Evolutionary conservation across 2,113 vertebrate genomes (phyloP), one percentile per base, ranked within the genome.

Genomic region (Bostrychus sinensis): DNA sequence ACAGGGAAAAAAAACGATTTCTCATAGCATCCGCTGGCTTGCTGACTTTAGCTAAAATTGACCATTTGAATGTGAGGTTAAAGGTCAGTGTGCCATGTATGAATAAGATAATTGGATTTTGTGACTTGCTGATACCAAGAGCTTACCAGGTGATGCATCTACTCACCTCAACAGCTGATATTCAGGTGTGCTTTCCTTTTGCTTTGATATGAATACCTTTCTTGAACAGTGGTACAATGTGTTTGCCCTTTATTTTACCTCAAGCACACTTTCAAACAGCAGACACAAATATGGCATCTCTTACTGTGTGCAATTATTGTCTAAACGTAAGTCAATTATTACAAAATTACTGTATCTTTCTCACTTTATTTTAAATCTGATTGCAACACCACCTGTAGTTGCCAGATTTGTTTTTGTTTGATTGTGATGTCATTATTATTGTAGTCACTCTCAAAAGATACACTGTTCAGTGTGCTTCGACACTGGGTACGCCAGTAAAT

Each of bases 41-140:
- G 30, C 32, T 23, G 48, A 75, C 61, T 67, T 66, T 62, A 34
- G 26, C 78, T 54, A 57, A 74, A 86, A 82, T 71, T 56, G 66
- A 85, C 74, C 59, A 66, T 84, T 82, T 82, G 64, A 86, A 88
- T 86, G 79, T 80, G 66, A 56, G 70, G 75, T 73, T 66, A 86
- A 81, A 83, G 84, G 84, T 86, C 77, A 68, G 5, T 30, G 51
- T 73, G 68, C 70, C 82, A 80, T 51, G 62, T 81, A 64, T 83
- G 79, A 84, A 84, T 85, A 80, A 73, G 78, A 77, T 83, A 83
- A 88, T 86, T 86, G 81, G 67, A 88, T 85, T 85, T 83, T 82
- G 63, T 66, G 68, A 46, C 58, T 68, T 42, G 55, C 66, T 78
- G 73, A 77, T 66, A 77, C 56, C 38, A 57, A 77, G 62, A 71